Evolutionary conservation across 2,888 invertebrate genomes (phyloP).

Genomic region (Drosophila tanythrix): DNA sequence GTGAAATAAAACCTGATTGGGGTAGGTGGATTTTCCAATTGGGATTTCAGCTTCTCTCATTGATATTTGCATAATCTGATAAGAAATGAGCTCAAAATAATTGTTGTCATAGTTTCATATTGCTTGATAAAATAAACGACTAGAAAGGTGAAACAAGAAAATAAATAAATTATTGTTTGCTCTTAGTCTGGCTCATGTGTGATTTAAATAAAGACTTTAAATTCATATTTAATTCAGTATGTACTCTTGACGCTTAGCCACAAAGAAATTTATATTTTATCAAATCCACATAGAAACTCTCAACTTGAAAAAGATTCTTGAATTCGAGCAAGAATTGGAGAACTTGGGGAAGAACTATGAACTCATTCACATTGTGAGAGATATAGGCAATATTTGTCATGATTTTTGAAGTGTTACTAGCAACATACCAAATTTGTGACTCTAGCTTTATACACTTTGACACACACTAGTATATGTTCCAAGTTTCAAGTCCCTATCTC

Average conservation of each 20-base stretch:
- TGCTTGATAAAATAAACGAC: background rate
- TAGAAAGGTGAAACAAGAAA: background rate
- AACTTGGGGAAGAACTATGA: no score
- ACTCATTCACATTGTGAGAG: no score
- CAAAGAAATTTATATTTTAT: background rate
- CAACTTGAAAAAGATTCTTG: no score
- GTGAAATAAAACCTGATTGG: background rate
- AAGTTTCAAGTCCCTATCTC: no score
- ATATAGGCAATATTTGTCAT: no score
- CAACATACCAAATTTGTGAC: no score
- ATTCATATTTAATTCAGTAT: background rate
- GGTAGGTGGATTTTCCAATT: background rate
- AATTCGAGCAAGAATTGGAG: no score
- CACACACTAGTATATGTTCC: no score
- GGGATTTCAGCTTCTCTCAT: background rate
- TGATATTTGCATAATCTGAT: slow-evolving; percentile 3
- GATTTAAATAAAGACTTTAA: background rate
- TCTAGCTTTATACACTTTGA: no score
- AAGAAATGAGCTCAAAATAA: background rate
- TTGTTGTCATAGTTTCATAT: background rate
- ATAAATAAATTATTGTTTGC: background rate
- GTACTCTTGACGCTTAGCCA: background rate
- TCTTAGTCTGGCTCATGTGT: background rate
- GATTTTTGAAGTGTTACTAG: no score
- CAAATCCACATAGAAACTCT: background rate